Evolutionary conservation across 2,113 vertebrate species (phyloP).

Genomic region (Sylvilagus bachmani): DNA sequence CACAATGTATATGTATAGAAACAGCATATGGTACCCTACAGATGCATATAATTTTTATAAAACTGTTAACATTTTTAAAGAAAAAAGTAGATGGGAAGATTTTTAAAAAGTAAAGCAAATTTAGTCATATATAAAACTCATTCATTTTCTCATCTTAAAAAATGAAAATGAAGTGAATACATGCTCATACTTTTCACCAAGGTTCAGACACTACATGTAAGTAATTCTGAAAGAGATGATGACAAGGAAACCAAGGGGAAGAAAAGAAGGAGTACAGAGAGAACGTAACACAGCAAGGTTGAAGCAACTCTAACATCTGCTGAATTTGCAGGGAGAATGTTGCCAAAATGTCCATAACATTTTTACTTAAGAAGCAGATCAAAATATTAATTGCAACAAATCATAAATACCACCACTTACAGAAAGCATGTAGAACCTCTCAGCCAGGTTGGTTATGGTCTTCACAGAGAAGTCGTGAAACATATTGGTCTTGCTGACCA

Average conservation of each 20-base stretch:
- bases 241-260: neutral
- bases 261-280: neutral
- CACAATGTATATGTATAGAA: too few species aligned
- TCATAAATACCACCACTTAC: constrained; percentile 22
- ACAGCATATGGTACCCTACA: too few species aligned
- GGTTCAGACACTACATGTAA: neutral
- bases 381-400: constrained; percentile 68
- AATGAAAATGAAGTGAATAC: neutral
- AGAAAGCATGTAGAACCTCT: constrained; percentile 60
- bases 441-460: neutral
- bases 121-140: neutral
- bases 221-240: neutral
- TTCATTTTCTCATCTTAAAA: neutral
- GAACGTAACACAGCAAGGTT: neutral
- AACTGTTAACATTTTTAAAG: too few species aligned
- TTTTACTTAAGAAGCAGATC: constrained; percentile 14
- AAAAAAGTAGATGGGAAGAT: too few species aligned
- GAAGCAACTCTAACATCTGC: neutral
- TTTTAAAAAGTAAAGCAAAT: neutral
- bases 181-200: neutral
- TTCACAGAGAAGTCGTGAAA: neutral
- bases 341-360: neutral
- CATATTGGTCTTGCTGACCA: neutral
- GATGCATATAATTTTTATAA: too few species aligned
- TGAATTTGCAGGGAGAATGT: constrained; percentile 31